A percentile compares a stretch with the other conserved stretches of the same genome.
These are phyloP conservation scores for Ostrea denselamellosa DNA, from an alignment of 1,140 invertebrate genomes.

Conservation along the genomic window DNA sequence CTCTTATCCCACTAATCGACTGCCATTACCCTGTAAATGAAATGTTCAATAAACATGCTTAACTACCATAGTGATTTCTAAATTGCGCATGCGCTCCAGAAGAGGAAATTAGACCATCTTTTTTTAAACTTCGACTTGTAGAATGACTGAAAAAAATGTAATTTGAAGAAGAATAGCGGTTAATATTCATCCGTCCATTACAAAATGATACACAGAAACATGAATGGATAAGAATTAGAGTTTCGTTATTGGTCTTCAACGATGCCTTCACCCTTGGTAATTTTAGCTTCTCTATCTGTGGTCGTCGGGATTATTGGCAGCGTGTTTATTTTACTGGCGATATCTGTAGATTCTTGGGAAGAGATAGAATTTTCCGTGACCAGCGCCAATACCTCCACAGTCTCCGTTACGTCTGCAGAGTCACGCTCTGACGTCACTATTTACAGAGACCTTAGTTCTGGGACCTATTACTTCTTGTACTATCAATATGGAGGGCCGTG, in stretches of 20 bases:
- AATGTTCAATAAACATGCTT: constrained; percentile 31
- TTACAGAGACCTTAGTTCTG: not conserved
- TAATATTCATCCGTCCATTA: constrained; percentile 3
- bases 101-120: constrained; percentile 39
- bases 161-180: not conserved
- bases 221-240: constrained; percentile 3
- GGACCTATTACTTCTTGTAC: constrained; percentile 50
- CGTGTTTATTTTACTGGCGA: constrained; percentile 56
- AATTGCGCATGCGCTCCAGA: constrained; percentile 9
- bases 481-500: constrained; percentile 51
- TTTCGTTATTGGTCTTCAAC: not conserved
- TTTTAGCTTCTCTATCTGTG: constrained; percentile 55
- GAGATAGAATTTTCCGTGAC: constrained; percentile 24
- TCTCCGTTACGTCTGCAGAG: constrained; percentile 35
- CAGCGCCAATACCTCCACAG: constrained; percentile 40
- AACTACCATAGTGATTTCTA: constrained; percentile 37
- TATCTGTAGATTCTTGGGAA: constrained; percentile 60
- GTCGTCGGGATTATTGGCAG: constrained; percentile 56
- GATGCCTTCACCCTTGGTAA: constrained; percentile 60
- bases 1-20: constrained; percentile 15
- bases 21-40: constrained; percentile 33
- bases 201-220: not conserved
- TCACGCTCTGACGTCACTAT: constrained; percentile 42
- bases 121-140: not conserved
- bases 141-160: constrained; percentile 10